Conservation (phyloP, 2,888 invertebrate genomes). For the Lasioglossum zephyrum region DNA sequence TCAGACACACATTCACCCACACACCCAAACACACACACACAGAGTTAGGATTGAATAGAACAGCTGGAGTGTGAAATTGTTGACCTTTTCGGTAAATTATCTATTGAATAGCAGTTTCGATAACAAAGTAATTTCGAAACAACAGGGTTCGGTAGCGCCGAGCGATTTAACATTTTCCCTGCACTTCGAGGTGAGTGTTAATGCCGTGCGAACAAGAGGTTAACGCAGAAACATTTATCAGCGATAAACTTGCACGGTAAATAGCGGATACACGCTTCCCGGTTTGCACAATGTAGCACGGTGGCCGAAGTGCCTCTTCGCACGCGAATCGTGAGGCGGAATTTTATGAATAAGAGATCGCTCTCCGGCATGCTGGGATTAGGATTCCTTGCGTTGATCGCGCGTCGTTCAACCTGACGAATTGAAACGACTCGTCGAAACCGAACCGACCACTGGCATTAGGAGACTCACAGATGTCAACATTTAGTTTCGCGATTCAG, state of each 20-base stretch:
- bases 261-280: not conserved
- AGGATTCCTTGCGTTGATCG: not conserved
- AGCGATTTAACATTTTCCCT: not conserved
- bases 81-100: not conserved
- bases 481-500: not conserved
- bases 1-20: not conserved
- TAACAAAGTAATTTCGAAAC: not conserved
- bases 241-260: conserved; percentile 38
- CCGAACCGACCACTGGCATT: not conserved
- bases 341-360: conserved; percentile 37
- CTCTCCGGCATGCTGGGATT: not conserved
- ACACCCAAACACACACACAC: no score
- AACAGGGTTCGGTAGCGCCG: not conserved
- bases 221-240: conserved; percentile 12
- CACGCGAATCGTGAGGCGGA: conserved; percentile 38
- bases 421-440: not conserved
- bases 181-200: not conserved
- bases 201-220: conserved; percentile 31
- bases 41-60: not conserved
- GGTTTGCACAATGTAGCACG: conserved; percentile 27
- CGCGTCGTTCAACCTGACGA: not conserved
- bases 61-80: not conserved
- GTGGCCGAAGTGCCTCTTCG: conserved; percentile 30
- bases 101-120: not conserved
- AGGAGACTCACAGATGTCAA: not conserved